A percentile compares a stretch with the other conserved stretches of the same genome.
These are phyloP conservation scores for Drosophila dives DNA, from an alignment of 2,888 invertebrate genomes.

Conservation along the genomic window DNA sequence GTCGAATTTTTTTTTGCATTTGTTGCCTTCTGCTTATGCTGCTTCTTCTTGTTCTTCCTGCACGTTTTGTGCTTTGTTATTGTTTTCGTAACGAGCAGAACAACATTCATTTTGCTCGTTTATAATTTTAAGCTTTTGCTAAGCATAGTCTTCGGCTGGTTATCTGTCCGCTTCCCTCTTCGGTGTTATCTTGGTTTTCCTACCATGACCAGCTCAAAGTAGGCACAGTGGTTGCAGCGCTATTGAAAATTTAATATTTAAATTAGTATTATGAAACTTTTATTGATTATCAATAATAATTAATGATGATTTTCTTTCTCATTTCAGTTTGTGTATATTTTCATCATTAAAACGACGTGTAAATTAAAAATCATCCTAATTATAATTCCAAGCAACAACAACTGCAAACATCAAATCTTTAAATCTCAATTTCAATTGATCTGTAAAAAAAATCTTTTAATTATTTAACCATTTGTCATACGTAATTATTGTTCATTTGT, in stretches of 20 bases:
- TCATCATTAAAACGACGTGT: constrained; percentile 79
- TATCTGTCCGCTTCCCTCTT: constrained; percentile 46
- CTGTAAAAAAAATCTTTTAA: constrained; percentile 55
- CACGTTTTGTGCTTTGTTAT: constrained; percentile 62
- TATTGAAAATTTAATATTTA: background rate
- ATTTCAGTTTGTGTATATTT: constrained; percentile 79
- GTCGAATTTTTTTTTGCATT: constrained; percentile 54
- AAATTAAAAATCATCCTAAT: constrained; percentile 77
- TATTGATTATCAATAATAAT: constrained; percentile 8
- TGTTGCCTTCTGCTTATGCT: constrained; percentile 20
- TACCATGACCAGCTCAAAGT: constrained; percentile 79
- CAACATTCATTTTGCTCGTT: constrained; percentile 49
- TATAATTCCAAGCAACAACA: constrained; percentile 67
- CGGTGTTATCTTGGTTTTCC: constrained; percentile 47
- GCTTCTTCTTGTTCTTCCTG: constrained; percentile 34
- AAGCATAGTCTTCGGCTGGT: constrained; percentile 42
- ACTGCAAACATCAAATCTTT: constrained; percentile 41
- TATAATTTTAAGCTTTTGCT: constrained; percentile 53
- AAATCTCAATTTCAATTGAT: constrained; percentile 53
- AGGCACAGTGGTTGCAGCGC: constrained; percentile 49
- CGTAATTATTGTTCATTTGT: constrained; percentile 57
- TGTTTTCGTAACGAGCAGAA: constrained; percentile 53
- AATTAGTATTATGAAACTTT: background rate
- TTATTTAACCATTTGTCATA: constrained; percentile 55
- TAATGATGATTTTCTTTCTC: constrained; percentile 34